These are phyloP conservation scores for Conchocele bisecta DNA, from an alignment of 2,888 invertebrate genomes.

Conservation along the genomic window DNA sequence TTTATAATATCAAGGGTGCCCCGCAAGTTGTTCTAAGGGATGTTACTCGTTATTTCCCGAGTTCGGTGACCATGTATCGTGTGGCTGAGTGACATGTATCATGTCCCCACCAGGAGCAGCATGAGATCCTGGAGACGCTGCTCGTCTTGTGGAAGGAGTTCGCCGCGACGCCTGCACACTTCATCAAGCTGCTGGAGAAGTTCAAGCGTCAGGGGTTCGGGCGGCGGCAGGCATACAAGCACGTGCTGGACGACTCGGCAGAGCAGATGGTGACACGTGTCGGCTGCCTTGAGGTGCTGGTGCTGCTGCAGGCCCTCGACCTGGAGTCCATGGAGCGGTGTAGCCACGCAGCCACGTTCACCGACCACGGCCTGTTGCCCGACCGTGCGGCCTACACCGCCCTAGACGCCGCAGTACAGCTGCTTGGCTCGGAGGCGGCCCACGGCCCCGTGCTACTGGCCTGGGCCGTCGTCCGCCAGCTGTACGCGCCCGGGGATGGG, in stretches of 20 bases:
- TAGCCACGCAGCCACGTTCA: slow-evolving; percentile 34
- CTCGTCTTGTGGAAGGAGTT: slow-evolving; percentile 80
- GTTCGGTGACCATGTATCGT: too few species aligned
- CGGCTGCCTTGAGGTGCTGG: slow-evolving; percentile 80
- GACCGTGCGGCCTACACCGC: too few species aligned
- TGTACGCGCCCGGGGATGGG: slow-evolving; percentile 53
- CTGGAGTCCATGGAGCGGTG: slow-evolving; percentile 74
- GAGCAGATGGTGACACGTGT: slow-evolving; percentile 75
- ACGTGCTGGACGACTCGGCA: slow-evolving; percentile 75
- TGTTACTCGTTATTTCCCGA: too few species aligned
- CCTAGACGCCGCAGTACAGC: slow-evolving; percentile 60
- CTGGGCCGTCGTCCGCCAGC: slow-evolving; percentile 79
- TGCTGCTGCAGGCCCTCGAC: slow-evolving; percentile 80
- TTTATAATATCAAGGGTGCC: too few species aligned
- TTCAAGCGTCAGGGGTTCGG: slow-evolving; percentile 82
- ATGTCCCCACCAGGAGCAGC: too few species aligned
- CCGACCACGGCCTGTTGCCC: too few species aligned
- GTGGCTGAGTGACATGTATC: too few species aligned
- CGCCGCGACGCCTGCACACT: slow-evolving; percentile 71
- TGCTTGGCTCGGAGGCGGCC: slow-evolving; percentile 67
- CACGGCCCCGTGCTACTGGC: slow-evolving; percentile 80
- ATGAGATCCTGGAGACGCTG: slow-evolving; percentile 81
- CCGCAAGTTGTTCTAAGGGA: too few species aligned
- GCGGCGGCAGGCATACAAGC: slow-evolving; percentile 76
- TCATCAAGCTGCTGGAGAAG: slow-evolving; percentile 72